These are phyloP conservation scores for Lamprotornis superbus DNA, from an alignment of 2,113 vertebrate species.

Conservation along the genomic window DNA sequence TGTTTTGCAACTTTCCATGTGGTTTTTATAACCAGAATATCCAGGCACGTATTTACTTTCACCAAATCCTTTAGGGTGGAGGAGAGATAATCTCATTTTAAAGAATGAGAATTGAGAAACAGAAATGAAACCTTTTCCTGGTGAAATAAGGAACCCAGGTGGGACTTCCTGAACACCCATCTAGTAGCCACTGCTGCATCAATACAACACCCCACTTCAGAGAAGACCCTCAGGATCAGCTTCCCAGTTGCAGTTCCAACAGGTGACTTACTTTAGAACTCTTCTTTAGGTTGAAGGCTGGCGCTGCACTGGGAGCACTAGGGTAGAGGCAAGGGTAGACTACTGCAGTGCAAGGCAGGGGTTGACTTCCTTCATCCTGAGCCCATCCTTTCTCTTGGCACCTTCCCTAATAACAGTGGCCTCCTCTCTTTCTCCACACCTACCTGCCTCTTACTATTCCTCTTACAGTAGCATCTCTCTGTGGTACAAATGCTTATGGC, in stretches of 20 bases:
- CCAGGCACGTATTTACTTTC: background rate
- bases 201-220: background rate
- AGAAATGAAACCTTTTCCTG: background rate
- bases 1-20: background rate
- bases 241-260: background rate
- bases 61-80: background rate
- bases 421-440: background rate
- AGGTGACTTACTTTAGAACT: background rate
- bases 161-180: background rate
- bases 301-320: background rate
- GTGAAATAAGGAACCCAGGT: background rate
- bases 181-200: background rate
- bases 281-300: background rate
- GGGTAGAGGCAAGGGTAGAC: background rate
- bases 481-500: background rate
- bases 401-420: background rate
- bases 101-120: background rate
- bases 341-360: background rate
- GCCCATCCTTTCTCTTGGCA: background rate
- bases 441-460: background rate
- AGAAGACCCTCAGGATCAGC: background rate
- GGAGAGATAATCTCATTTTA: background rate
- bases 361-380: background rate
- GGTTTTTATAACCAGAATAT: background rate
- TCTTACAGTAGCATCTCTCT: background rate